Evolutionary conservation across 2,113 vertebrate genomes (phyloP).

Genomic region (Hemibagrus wyckioides): DNA sequence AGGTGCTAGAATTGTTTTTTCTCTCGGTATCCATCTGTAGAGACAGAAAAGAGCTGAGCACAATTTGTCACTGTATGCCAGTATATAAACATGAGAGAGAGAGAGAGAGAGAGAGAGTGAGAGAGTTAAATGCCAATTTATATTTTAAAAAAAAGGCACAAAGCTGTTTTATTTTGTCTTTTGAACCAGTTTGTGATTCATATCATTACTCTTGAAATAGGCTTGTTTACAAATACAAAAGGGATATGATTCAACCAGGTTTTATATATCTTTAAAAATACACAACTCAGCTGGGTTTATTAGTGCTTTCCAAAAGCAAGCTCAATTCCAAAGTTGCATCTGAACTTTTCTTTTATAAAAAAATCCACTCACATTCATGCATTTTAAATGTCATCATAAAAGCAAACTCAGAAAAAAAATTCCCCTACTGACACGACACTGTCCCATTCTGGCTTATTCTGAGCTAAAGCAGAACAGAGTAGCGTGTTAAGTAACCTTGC

Average conservation of each 20-base stretch:
- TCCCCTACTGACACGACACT: conserved; percentile 20
- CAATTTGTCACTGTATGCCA: conserved; percentile 17
- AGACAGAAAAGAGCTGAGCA: background rate
- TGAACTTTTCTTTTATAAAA: conserved; percentile 8
- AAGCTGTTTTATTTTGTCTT: conserved; percentile 1
- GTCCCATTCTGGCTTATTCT: conserved; percentile 14
- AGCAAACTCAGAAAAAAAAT: conserved; percentile 1
- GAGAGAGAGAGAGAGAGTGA: too few species aligned
- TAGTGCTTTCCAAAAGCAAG: conserved; percentile 2
- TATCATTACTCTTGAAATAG: background rate
- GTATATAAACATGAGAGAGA: conserved; percentile 35
- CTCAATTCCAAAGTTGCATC: background rate
- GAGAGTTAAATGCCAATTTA: background rate
- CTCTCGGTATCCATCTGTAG: background rate
- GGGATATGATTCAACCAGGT: background rate
- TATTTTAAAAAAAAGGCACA: background rate
- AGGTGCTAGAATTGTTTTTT: conserved; percentile 46
- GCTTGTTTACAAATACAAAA: conserved; percentile 7
- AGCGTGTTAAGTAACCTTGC: conserved; percentile 43
- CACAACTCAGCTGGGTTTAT: background rate
- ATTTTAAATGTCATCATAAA: conserved; percentile 31
- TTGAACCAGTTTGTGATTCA: background rate
- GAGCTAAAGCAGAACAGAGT: conserved; percentile 25
- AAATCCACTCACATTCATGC: conserved; percentile 5
- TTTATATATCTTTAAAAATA: background rate